These are phyloP conservation scores for Brachionus calyciflorus DNA, from an alignment of 1,140 invertebrate genomes.

Conservation along the genomic window DNA sequence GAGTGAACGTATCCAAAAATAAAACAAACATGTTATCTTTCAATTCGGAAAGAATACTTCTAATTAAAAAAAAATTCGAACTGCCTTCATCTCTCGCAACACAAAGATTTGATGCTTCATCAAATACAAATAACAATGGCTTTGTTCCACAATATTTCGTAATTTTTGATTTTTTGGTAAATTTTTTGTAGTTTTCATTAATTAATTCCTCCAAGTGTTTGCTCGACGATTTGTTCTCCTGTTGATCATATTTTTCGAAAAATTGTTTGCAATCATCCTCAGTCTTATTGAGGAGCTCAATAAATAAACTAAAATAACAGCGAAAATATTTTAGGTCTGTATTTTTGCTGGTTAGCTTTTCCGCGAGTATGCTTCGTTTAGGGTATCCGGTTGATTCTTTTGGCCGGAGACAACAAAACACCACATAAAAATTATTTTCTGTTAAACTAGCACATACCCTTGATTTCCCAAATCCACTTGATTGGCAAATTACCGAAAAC, in stretches of 20 bases:
- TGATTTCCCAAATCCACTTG: slow-evolving; percentile 23
- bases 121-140: neutral
- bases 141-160: neutral
- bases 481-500: neutral
- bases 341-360: neutral
- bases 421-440: neutral
- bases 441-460: neutral
- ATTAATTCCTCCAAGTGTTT: neutral
- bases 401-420: neutral
- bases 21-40: slow-evolving; percentile 12
- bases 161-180: neutral
- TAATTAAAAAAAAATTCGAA: neutral
- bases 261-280: neutral
- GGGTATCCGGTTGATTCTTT: neutral
- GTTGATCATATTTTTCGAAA: neutral
- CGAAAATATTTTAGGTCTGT: neutral
- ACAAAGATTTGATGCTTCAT: neutral
- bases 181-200: neutral
- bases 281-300: neutral
- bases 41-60: neutral
- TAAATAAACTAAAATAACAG: neutral
- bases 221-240: neutral
- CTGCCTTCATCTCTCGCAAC: neutral
- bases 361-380: neutral
- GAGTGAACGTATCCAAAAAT: neutral